These are phyloP conservation scores for Tragelaphus scriptus DNA, from an alignment of 2,113 vertebrate species.

Conservation along the genomic window DNA sequence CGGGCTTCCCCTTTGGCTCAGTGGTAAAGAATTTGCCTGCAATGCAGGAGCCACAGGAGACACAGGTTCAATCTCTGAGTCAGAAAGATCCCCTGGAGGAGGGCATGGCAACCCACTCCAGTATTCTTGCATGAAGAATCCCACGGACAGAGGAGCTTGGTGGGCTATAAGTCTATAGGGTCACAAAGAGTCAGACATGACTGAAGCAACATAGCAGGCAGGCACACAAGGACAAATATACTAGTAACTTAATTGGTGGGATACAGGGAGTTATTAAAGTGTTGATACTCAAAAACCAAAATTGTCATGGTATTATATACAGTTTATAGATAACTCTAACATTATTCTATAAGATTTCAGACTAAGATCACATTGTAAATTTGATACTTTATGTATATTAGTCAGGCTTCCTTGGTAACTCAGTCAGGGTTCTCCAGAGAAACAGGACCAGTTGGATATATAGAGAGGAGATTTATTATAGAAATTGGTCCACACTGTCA, in stretches of 20 bases:
- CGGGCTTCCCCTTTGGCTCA: not conserved
- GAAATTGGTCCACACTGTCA: not conserved
- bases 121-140: not conserved
- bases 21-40: not conserved
- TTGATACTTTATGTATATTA: not conserved
- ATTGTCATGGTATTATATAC: not conserved
- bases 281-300: not conserved
- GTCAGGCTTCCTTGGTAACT: not conserved
- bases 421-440: not conserved
- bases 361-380: not conserved
- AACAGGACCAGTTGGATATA: not conserved
- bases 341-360: not conserved
- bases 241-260: not conserved
- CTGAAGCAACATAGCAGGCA: not conserved
- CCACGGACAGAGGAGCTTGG: not conserved
- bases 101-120: not conserved
- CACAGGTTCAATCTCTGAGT: not conserved
- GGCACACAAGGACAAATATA: not conserved
- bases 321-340: not conserved
- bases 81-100: not conserved
- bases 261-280: not conserved
- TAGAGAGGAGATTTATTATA: not conserved
- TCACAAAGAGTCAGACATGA: not conserved
- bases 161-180: not conserved
- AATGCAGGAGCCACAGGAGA: not conserved